Base-by-base conservation (phyloP, 2,797 vertebrate genomes). In the Galaxias olidus region DNA sequence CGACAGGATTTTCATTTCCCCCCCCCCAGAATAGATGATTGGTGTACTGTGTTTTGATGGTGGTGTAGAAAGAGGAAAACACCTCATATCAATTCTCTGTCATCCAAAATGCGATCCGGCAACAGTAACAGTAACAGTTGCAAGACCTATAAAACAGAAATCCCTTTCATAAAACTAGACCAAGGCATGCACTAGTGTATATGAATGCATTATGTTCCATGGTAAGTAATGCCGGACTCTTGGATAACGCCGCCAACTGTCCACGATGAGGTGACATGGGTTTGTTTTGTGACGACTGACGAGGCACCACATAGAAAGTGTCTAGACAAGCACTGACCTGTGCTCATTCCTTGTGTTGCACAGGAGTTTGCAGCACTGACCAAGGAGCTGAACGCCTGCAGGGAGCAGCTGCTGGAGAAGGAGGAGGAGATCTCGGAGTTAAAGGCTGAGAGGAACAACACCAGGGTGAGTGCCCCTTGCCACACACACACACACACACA, bases 381-480 rank as follows among this genome's bases (percentile, higher is more conserved):
- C 63, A 99, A 99, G 89, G 97, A 99, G 90, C 86, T 99, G 87
- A 99, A 97, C 76, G 94, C 92, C 61, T 99, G 97, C 87, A 92
- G 98, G 75, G 98, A 99, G 83, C 94, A 99, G 81, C 91, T 99
- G 75, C 92, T 99, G 83, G 98, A 99, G 89, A 98, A 98, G 76
- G 98, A 99, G 87, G 98, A 99, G 83, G 98, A 99, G 88, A 99
- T 99, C 85, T 98, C 96, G 4, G 98, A 99, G 87, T 92, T 99
- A 68, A 99, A 99, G 90, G 98, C 98, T 1, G 98, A 99, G 91
- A 95, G 98, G 83, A 99, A 99, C 89, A 99, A 99, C 89, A 99
- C 98, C 76, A 93, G 98, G 94, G 98, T 99, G 91, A 94, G 94
- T 88, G 50, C 48, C 51, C 10, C 15, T n/a, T 18, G 10, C 15